phyloP scores from a whole-genome alignment of 1,140 invertebrate genomes.

The Listronotus oregonensis region DNA sequence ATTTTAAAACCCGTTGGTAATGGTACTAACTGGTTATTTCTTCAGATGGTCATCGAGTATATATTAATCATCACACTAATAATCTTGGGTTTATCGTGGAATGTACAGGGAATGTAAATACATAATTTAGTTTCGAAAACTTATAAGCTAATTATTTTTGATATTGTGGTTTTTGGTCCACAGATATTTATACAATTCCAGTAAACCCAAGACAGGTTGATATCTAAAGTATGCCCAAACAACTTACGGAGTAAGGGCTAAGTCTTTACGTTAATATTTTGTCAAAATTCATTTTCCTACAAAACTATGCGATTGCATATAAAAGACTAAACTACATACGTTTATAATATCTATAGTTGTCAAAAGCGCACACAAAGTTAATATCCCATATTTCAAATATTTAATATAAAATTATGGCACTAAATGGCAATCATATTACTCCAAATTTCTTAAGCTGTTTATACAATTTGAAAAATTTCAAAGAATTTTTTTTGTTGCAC shows the following conservation, averaged over 20 bases:
- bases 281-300: slow-evolving; percentile 7
- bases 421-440: too few relatives aligned
- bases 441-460: too few relatives aligned
- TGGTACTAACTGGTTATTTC: too few relatives aligned
- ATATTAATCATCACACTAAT: background rate
- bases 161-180: slow-evolving; percentile 51
- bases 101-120: slow-evolving; percentile 47
- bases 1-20: too few relatives aligned
- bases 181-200: slow-evolving; percentile 37
- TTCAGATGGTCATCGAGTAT: too few relatives aligned
- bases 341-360: too few relatives aligned
- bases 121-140: slow-evolving; percentile 31
- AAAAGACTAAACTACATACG: background rate
- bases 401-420: background rate
- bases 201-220: slow-evolving; percentile 41
- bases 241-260: slow-evolving; percentile 5
- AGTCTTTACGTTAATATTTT: background rate
- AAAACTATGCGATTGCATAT: slow-evolving; percentile 5
- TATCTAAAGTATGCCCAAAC: slow-evolving; percentile 12
- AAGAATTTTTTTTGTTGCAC: too few relatives aligned
- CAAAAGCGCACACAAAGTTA: background rate
- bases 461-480: too few relatives aligned
- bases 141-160: slow-evolving; percentile 29
- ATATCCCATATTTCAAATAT: background rate
- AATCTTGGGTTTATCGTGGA: slow-evolving; percentile 44